Evolutionary conservation across 2,113 vertebrate genomes (phyloP).

Genomic region (Orientallactaga bullata): DNA sequence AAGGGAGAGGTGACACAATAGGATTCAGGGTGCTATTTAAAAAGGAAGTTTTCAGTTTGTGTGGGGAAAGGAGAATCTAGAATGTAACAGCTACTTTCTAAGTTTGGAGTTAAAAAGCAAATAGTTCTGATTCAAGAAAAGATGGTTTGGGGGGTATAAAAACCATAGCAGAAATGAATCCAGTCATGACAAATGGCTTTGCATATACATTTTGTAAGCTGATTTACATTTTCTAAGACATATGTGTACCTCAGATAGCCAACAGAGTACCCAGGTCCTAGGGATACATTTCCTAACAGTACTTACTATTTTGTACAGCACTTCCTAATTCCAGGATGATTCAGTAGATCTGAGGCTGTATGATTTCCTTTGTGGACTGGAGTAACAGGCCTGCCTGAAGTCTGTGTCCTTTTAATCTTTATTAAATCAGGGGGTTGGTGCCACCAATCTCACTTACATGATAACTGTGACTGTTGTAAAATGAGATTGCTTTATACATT

Average conservation of each 20-base stretch:
- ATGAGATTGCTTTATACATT: neutral
- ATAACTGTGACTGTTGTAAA: neutral
- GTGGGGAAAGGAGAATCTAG: neutral
- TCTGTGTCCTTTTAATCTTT: neutral
- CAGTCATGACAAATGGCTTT: neutral
- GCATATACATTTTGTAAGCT: neutral
- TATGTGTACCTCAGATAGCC: neutral
- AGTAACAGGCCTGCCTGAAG: neutral
- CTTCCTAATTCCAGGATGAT: neutral
- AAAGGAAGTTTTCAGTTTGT: neutral
- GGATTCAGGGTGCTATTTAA: neutral
- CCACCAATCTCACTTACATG: neutral
- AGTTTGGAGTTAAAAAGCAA: neutral
- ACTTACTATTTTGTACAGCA: neutral
- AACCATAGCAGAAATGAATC: neutral
- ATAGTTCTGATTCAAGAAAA: neutral
- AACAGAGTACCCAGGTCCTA: neutral
- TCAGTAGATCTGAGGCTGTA: neutral
- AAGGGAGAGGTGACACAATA: neutral
- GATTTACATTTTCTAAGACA: neutral
- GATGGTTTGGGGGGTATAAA: neutral
- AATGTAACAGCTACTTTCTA: neutral
- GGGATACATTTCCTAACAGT: neutral
- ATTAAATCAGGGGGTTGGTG: neutral
- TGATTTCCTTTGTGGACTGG: neutral